These are phyloP conservation scores for Stichodactyla mertensii DNA, from an alignment of 64 coral and sea anemone genomes.

Conservation along the genomic window DNA sequence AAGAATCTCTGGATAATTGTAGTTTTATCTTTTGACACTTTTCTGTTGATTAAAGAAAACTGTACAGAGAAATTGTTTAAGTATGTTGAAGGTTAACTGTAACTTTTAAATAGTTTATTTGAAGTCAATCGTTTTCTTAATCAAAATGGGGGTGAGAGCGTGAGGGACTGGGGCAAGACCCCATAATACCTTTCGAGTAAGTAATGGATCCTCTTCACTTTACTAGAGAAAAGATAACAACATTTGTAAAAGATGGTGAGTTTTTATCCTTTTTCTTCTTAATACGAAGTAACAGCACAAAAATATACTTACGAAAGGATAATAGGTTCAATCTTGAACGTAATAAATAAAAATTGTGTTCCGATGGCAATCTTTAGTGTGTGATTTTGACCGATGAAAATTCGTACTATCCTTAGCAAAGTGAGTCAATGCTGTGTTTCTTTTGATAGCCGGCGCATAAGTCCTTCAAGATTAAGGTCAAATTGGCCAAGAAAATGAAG, in stretches of 20 bases:
- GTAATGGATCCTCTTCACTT: conserved; percentile 17
- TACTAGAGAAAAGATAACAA: conserved; percentile 25
- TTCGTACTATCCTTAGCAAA: neutral
- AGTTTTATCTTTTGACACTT: neutral
- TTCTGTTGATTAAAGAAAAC: neutral
- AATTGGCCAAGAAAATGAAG: conserved; percentile 94
- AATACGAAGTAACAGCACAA: no score
- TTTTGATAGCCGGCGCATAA: conserved; percentile 84
- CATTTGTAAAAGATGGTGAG: conserved; percentile 62
- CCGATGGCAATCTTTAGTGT: conserved; percentile 38
- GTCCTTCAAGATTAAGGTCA: conserved; percentile 82
- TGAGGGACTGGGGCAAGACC: neutral
- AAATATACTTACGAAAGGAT: neutral
- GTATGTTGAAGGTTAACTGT: neutral
- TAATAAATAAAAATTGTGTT: neutral
- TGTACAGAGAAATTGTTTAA: neutral
- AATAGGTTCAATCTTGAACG: neutral
- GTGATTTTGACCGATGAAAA: conserved; percentile 7
- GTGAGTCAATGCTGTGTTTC: neutral
- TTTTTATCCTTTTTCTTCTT: conserved; percentile 22
- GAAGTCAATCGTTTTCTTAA: neutral
- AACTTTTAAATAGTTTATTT: neutral
- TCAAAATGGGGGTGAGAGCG: neutral
- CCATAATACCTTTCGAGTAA: neutral
- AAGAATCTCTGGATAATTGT: neutral